These are phyloP conservation scores for Deilephila elpenor DNA, from an alignment of 2,888 invertebrate genomes.

Conservation along the genomic window DNA sequence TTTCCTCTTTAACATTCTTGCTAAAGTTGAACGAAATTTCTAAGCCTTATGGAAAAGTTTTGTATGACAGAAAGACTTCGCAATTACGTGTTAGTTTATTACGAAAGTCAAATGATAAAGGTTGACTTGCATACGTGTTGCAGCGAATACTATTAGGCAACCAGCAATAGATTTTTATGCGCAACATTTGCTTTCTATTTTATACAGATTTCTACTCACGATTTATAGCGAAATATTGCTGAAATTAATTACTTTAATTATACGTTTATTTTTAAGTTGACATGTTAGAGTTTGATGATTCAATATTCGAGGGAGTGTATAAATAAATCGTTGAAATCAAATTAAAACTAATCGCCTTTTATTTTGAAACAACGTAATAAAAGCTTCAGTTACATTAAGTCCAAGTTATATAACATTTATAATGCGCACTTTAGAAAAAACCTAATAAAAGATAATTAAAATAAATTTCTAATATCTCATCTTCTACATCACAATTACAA, in stretches of 20 bases:
- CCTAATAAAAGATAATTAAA: too few relatives aligned
- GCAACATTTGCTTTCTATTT: constrained; percentile 18
- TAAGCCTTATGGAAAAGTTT: constrained; percentile 17
- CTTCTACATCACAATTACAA: too few relatives aligned
- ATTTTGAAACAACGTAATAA: too few relatives aligned
- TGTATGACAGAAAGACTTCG: constrained; percentile 18
- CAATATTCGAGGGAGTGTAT: not conserved
- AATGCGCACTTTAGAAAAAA: too few relatives aligned
- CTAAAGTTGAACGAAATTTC: constrained; percentile 18
- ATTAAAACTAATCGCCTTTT: too few relatives aligned
- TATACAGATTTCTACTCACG: constrained; percentile 43
- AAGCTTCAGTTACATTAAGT: too few relatives aligned
- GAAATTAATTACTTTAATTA: not conserved
- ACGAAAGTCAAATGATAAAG: constrained; percentile 18
- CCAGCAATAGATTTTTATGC: constrained; percentile 39
- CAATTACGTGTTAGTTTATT: constrained; percentile 19
- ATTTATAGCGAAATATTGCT: constrained; percentile 45
- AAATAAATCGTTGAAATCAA: not conserved
- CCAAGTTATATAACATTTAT: too few relatives aligned
- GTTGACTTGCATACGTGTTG: not conserved
- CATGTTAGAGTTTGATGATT: not conserved
- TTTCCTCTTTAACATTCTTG: constrained; percentile 23
- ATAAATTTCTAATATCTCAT: too few relatives aligned
- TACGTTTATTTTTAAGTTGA: not conserved
- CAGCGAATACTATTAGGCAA: not conserved